Conservation (phyloP, 2,888 invertebrate species). For the Rhopalosiphum nymphaeae region DNA sequence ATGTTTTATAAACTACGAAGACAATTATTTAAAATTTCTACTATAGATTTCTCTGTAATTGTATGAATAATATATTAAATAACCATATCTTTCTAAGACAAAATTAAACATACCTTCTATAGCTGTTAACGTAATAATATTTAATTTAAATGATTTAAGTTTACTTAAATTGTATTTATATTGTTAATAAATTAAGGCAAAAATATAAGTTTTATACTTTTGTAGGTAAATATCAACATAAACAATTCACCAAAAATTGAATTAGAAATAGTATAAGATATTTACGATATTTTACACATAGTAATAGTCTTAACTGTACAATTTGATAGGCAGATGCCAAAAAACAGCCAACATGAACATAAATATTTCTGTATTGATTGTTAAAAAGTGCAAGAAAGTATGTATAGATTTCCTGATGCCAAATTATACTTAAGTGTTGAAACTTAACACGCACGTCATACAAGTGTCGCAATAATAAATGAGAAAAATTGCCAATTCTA, state of each 20-base stretch:
- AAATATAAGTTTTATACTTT: neutral
- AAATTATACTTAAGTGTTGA: neutral
- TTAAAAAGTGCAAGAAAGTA: neutral
- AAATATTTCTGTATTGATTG: neutral
- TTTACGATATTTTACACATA: neutral
- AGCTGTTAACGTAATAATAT: neutral
- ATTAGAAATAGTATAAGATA: neutral
- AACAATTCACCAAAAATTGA: neutral
- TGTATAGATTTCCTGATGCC: neutral
- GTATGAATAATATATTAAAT: neutral
- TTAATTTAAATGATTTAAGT: neutral
- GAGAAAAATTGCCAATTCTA: neutral
- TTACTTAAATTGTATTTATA: neutral
- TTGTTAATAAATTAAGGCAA: neutral
- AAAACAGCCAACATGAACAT: neutral
- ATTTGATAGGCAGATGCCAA: neutral
- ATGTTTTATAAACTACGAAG: neutral
- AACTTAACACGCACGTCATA: neutral
- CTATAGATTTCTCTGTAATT: neutral
- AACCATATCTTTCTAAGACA: neutral
- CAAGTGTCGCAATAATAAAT: neutral
- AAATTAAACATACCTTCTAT: neutral
- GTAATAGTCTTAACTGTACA: neutral
- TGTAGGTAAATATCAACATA: neutral
- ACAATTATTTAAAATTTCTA: neutral